Evolutionary conservation across 53 echinoderm and acorn worm species (phyloP).

Genomic region (Paracentrotus lividus): DNA sequence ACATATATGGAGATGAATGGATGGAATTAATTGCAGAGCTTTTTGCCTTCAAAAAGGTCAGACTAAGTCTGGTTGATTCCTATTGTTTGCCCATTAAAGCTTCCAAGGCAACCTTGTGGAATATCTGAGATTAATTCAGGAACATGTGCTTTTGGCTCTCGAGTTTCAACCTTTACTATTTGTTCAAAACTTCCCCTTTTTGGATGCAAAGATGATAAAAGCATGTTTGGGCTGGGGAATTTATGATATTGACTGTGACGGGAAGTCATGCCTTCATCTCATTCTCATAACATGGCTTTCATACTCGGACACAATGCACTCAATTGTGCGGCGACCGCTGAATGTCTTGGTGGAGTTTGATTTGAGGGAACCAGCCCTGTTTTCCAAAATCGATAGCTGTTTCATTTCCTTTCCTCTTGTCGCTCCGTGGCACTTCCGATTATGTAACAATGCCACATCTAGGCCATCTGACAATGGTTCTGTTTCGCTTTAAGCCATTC

Average conservation of each 20-base stretch:
- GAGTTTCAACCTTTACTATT: slow-evolving; percentile 66
- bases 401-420: slow-evolving; percentile 49
- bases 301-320: neutral
- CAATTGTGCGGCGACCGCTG: neutral
- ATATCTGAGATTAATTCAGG: slow-evolving; percentile 43
- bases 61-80: neutral
- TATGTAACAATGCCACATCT: slow-evolving; percentile 52
- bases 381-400: neutral
- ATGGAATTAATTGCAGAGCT: slow-evolving; percentile 45
- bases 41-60: slow-evolving; percentile 55
- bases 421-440: slow-evolving; percentile 30
- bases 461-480: slow-evolving; percentile 2
- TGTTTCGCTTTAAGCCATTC: slow-evolving; percentile 3
- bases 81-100: slow-evolving; percentile 50
- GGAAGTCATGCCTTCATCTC: slow-evolving; percentile 38
- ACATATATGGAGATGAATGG: slow-evolving; percentile 38
- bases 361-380: neutral
- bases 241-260: slow-evolving; percentile 52
- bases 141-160: slow-evolving; percentile 32
- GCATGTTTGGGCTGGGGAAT: slow-evolving; percentile 55
- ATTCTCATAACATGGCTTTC: neutral
- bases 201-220: slow-evolving; percentile 50
- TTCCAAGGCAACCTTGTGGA: neutral
- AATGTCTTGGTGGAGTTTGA: slow-evolving; percentile 43
- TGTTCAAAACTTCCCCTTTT: slow-evolving; percentile 45